A percentile compares a stretch with the other conserved stretches of the same genome.
Evolutionary conservation across 2,113 vertebrate genomes (phyloP).

Genomic region (Cebidichthys violaceus): DNA sequence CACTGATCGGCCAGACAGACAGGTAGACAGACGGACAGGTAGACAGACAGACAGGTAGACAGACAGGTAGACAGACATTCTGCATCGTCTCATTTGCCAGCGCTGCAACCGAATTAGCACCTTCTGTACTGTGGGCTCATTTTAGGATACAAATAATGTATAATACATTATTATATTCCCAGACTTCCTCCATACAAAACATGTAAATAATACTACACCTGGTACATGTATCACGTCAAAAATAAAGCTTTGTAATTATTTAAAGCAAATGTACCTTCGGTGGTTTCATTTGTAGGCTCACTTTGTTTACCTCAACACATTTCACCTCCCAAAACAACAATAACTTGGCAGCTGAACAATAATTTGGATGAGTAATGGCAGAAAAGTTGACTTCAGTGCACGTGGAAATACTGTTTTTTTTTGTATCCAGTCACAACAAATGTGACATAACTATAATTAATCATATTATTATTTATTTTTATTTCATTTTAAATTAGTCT

Average conservation of each 20-base stretch:
- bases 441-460: neutral
- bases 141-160: neutral
- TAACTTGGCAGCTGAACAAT: constrained; percentile 1
- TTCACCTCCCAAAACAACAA: neutral
- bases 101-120: neutral
- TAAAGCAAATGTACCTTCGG: no score
- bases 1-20: constrained; percentile 69
- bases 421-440: constrained; percentile 4
- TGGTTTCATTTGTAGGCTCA: no score
- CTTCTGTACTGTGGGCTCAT: neutral
- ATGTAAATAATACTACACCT: no score
- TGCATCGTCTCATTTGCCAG: neutral
- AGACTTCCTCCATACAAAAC: neutral
- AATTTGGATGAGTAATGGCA: neutral
- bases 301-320: neutral
- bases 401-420: neutral
- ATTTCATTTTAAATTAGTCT: fast-evolving
- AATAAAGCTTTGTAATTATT: no score
- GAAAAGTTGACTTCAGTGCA: constrained; percentile 17
- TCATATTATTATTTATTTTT: neutral
- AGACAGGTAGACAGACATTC: neutral
- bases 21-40: constrained; percentile 2
- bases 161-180: neutral
- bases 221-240: no score
- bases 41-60: neutral